Evolutionary conservation across 2,888 invertebrate species (phyloP).

Genomic region (Drosophila longiperda): DNA sequence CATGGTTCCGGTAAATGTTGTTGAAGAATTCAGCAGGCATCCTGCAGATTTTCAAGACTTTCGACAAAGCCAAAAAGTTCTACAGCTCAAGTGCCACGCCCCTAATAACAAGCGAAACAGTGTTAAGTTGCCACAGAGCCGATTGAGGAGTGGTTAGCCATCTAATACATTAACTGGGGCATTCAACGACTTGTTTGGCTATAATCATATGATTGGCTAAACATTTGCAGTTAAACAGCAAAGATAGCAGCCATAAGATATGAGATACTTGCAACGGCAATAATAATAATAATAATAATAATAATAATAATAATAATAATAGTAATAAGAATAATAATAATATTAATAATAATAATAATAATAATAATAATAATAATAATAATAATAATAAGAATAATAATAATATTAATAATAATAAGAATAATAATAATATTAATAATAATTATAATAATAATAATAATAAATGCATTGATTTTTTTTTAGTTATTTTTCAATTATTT

Average conservation of each 20-base stretch:
- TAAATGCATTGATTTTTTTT: slow-evolving; percentile 4
- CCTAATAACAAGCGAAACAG: slow-evolving; percentile 47
- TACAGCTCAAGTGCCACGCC: slow-evolving; percentile 58
- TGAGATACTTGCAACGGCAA: slow-evolving; percentile 24
- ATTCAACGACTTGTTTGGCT: slow-evolving; percentile 53
- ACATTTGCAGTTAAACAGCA: slow-evolving; percentile 40
- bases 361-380: too few relatives aligned
- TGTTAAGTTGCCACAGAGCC: slow-evolving; percentile 61
- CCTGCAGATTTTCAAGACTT: slow-evolving; percentile 62
- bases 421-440: too few relatives aligned
- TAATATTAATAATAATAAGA: too few relatives aligned
- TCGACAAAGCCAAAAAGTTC: slow-evolving; percentile 68
- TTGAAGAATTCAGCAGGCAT: slow-evolving; percentile 41
- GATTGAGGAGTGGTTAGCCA: background rate
- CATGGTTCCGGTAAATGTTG: slow-evolving; percentile 56
- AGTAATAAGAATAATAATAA: too few relatives aligned
- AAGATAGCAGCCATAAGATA: slow-evolving; percentile 13
- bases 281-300: too few relatives aligned
- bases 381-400: too few relatives aligned
- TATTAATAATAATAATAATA: too few relatives aligned
- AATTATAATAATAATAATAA: too few relatives aligned
- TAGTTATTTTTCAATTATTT: slow-evolving; percentile 32
- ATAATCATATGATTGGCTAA: slow-evolving; percentile 60
- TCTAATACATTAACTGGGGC: slow-evolving; percentile 22
- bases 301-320: too few relatives aligned